Evolutionary conservation across 2,113 vertebrate genomes (phyloP).

Genomic region (Pristiophorus japonicus): DNA sequence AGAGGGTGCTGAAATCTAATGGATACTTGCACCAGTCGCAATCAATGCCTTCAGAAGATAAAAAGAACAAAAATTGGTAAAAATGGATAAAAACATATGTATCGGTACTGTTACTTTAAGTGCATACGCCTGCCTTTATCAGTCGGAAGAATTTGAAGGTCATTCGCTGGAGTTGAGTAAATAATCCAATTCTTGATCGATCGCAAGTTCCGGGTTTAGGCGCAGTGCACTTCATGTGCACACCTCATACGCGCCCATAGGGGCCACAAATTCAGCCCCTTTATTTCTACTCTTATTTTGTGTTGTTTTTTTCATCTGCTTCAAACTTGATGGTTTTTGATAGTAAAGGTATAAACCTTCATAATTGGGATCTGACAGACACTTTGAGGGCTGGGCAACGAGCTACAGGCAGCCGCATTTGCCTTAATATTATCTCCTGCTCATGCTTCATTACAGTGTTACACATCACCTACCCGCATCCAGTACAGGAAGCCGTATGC

Average conservation of each 20-base stretch:
- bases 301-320: background rate
- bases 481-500: background rate
- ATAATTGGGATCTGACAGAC: background rate
- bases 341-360: background rate
- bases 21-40: background rate
- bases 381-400: background rate
- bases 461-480: background rate
- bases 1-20: background rate
- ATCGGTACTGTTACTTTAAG: background rate
- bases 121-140: too few relatives aligned
- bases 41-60: background rate
- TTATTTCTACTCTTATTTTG: background rate
- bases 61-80: background rate
- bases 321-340: too few relatives aligned
- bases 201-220: too few relatives aligned
- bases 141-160: too few relatives aligned
- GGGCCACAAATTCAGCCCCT: too few relatives aligned
- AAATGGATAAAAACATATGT: background rate
- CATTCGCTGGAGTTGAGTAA: too few relatives aligned
- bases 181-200: too few relatives aligned
- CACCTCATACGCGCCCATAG: too few relatives aligned
- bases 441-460: background rate
- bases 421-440: background rate
- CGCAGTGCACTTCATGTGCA: too few relatives aligned
- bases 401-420: background rate